Conservation (phyloP, 2,113 vertebrate genomes). For the Petromus typicus region DNA sequence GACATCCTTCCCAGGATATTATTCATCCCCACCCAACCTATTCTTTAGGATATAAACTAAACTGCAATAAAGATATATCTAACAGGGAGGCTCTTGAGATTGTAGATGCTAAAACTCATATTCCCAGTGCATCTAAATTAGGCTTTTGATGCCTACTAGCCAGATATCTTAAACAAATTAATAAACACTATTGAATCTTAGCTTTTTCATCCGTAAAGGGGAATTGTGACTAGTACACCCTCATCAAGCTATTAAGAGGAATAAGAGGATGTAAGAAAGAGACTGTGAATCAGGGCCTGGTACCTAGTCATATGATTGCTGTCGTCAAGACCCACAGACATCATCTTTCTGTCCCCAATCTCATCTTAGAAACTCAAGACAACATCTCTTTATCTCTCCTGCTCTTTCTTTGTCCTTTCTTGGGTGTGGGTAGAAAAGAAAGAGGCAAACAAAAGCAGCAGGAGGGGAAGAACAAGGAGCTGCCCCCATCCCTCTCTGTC, state of each 20-base stretch:
- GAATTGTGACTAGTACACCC: background rate
- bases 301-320: background rate
- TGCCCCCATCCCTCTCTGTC: slow-evolving; percentile 70
- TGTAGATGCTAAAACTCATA: background rate
- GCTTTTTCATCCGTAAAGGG: background rate
- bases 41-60: background rate
- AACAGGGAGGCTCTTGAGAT: background rate
- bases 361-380: background rate
- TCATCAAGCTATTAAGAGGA: background rate
- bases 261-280: background rate
- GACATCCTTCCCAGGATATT: background rate
- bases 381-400: background rate
- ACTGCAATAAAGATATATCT: background rate
- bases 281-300: background rate
- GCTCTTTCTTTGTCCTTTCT: background rate
- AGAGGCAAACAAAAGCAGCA: background rate
- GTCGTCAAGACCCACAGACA: background rate
- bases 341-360: background rate
- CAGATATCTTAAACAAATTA: background rate
- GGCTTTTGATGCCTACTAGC: background rate
- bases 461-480: background rate
- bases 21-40: background rate
- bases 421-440: background rate
- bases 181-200: background rate
- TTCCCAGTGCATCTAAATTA: background rate